A percentile compares a stretch with the other conserved stretches of the same genome.
Conservation (phyloP, 2,888 invertebrate species). For the Calliopum simillimum region DNA sequence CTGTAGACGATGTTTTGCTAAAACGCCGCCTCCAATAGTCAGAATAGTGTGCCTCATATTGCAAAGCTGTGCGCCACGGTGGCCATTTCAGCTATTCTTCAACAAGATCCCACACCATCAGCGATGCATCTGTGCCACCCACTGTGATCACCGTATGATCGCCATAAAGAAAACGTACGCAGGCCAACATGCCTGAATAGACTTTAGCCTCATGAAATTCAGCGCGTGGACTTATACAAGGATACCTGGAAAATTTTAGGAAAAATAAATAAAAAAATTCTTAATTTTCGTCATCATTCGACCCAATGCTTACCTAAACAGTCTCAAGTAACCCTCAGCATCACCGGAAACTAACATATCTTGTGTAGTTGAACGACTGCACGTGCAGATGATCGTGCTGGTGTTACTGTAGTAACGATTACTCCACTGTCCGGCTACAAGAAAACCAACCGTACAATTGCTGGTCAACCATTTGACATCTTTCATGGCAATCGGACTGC, state of each 20-base stretch:
- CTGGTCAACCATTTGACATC: conserved; percentile 91
- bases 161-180: conserved; percentile 85
- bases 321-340: conserved; percentile 86
- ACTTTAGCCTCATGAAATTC: conserved; percentile 91
- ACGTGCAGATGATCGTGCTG: conserved; percentile 84
- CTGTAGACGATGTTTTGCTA: conserved; percentile 63
- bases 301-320: conserved; percentile 75
- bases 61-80: conserved; percentile 63
- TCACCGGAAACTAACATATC: conserved; percentile 88
- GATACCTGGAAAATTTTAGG: conserved; percentile 73
- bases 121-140: conserved; percentile 88
- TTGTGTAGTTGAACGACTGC: conserved; percentile 84
- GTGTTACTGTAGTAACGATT: conserved; percentile 89
- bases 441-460: conserved; percentile 87
- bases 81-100: conserved; percentile 69
- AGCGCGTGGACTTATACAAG: conserved; percentile 85
- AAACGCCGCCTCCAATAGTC: conserved; percentile 63
- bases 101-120: conserved; percentile 91
- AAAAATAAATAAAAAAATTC: not conserved
- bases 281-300: too few species aligned
- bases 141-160: conserved; percentile 87
- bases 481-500: conserved; percentile 90
- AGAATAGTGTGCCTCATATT: conserved; percentile 58
- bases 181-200: conserved; percentile 85
- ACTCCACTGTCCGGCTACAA: conserved; percentile 91